Evolutionary conservation across 2,888 invertebrate genomes (phyloP), one percentile per base, ranked within the genome.

Genomic region (Tipula confusa): DNA sequence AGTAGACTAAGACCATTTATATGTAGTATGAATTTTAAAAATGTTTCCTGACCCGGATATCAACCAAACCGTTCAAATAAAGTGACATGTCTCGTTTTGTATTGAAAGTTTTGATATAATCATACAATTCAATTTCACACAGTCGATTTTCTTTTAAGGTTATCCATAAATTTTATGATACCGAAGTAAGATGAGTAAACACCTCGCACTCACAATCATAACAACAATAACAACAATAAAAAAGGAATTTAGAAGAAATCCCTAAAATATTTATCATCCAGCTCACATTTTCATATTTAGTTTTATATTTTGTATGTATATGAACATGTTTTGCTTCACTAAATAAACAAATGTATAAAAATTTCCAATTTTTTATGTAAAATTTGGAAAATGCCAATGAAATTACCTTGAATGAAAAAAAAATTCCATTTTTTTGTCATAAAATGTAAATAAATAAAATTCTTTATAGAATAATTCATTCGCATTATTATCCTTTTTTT

Each of bases 341-440:
- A n/a, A n/a, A n/a, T n/a, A n/a, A n/a, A n/a, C n/a, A 64, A 64
- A 64, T 64, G 64, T 64, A 64, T 64, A 64, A 64, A 64, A 64
- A 24, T 64, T 64, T 64, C 64, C 64, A 64, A 64, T 64, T 24
- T 64, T 64, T 64, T 64, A 24, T 64, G 64, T 64, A 24, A 24
- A 64, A 24, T 64, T 64, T 64, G n/a, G 24, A 64, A 64, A 64
- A 64, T 64, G 24, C 24, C 64, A 64, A 64, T 64, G 64, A 64
- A 64, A 64, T 64, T 64, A 64, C 64, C 64, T n/a, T 64, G 64
- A 64, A 64, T 64, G 24, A 64, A 64, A 64, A 64, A 64, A n/a
- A n/a, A n/a, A n/a, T n/a, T n/a, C 24, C 24, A 9, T 64, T 64
- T 64, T 64, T 64, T 64, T 64, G 64, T 64, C 64, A 64, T 64